phyloP scores from a whole-genome alignment of 2,888 invertebrate species.

The Drosophila setosimentum region DNA sequence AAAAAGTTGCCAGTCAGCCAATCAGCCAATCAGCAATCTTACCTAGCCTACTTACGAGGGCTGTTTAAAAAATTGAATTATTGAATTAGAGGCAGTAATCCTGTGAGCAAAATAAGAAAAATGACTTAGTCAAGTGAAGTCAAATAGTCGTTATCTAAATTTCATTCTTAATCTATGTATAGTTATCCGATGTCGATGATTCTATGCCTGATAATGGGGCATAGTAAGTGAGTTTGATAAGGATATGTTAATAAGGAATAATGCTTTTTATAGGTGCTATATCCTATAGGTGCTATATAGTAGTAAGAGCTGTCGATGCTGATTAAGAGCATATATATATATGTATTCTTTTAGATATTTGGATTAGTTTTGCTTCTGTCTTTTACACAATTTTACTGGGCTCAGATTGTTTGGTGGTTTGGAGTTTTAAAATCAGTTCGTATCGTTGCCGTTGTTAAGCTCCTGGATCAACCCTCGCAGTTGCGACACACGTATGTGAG shows the following conservation, averaged over 20 bases:
- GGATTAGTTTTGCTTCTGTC: rapidly evolving
- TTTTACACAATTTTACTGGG: background rate
- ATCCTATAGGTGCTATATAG: background rate
- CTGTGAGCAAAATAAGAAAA: background rate
- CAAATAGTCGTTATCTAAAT: background rate
- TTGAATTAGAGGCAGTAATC: background rate
- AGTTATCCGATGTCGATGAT: background rate
- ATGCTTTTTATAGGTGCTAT: background rate
- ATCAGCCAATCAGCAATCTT: constrained; percentile 45
- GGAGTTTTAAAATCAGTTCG: too few relatives aligned
- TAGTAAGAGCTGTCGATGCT: background rate
- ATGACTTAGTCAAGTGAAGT: background rate
- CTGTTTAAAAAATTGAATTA: background rate
- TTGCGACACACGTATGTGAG: constrained; percentile 47
- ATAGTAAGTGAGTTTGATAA: background rate
- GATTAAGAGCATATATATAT: background rate
- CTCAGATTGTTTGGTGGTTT: background rate
- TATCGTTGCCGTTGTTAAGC: background rate
- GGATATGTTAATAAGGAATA: background rate
- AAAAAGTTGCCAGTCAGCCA: constrained; percentile 58
- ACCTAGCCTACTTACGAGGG: constrained; percentile 25
- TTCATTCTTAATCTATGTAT: background rate
- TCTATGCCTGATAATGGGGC: background rate
- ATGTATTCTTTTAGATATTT: too few relatives aligned
- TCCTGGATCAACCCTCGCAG: constrained; percentile 13